phyloP scores from a whole-genome alignment of 2,797 vertebrate species.

The Micrastur ruficollis region DNA sequence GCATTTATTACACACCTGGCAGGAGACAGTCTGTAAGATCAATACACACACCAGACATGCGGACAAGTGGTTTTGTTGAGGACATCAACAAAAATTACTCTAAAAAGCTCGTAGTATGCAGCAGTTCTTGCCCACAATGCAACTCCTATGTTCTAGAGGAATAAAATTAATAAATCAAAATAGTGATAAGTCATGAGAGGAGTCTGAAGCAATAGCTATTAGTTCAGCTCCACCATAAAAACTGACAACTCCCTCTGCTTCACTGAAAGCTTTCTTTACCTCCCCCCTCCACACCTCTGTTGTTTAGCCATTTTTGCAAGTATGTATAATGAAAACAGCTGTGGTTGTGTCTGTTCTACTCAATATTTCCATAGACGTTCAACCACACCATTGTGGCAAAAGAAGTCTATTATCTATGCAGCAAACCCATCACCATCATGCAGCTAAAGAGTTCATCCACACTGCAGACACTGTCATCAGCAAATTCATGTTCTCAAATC shows the following conservation, averaged over 20 bases:
- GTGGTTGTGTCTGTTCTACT: not conserved
- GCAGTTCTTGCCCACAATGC: not conserved
- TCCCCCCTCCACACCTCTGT: not conserved
- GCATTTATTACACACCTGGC: not conserved
- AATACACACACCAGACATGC: not conserved
- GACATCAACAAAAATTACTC: not conserved
- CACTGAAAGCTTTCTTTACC: not conserved
- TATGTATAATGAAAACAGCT: not conserved
- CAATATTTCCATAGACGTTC: not conserved
- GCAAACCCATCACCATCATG: not conserved
- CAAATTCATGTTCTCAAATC: not conserved
- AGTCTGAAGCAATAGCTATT: not conserved
- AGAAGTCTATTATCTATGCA: not conserved
- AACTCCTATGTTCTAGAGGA: not conserved
- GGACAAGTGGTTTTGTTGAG: not conserved
- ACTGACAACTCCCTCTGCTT: not conserved
- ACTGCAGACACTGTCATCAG: not conserved
- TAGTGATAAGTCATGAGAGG: not conserved
- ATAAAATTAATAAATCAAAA: slow-evolving; percentile 10
- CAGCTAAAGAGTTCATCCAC: not conserved
- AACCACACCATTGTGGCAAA: not conserved
- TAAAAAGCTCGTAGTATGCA: not conserved
- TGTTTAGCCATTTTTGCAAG: not conserved
- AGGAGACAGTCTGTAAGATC: not conserved
- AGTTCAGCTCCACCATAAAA: not conserved